These are phyloP conservation scores for Apoda limacodes DNA, from an alignment of 2,888 invertebrate genomes.

Conservation along the genomic window DNA sequence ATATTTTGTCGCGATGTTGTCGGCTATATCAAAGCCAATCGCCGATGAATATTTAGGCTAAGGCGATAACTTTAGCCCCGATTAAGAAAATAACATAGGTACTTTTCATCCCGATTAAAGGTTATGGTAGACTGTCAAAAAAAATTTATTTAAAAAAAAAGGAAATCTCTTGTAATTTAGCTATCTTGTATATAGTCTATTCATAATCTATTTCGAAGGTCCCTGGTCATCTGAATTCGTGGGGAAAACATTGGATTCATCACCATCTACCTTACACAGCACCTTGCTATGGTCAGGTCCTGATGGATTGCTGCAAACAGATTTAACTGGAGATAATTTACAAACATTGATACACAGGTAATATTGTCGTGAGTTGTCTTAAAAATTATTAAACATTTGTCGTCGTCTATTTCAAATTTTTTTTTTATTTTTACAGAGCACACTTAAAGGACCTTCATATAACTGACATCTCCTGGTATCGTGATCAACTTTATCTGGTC, in stretches of 20 bases:
- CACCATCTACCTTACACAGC: slow-evolving; percentile 68
- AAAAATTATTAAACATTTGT: background rate
- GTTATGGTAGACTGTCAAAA: too few species aligned
- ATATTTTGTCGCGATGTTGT: too few species aligned
- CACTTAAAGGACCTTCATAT: slow-evolving; percentile 72
- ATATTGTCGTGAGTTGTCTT: background rate
- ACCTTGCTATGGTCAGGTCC: slow-evolving; percentile 81
- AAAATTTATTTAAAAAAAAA: too few species aligned
- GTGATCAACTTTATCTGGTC: slow-evolving; percentile 80
- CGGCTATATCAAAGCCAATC: too few species aligned
- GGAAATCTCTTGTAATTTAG: too few species aligned
- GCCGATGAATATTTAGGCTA: too few species aligned
- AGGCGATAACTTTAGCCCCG: too few species aligned
- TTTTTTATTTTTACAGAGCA: slow-evolving; percentile 32
- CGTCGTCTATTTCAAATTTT: too few species aligned
- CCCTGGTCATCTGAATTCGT: slow-evolving; percentile 84
- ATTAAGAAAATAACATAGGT: too few species aligned
- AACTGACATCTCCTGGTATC: slow-evolving; percentile 82
- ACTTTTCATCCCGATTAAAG: too few species aligned
- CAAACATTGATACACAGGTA: slow-evolving; percentile 74
- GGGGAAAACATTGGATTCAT: slow-evolving; percentile 74
- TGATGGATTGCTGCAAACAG: slow-evolving; percentile 83
- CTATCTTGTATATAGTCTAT: too few species aligned
- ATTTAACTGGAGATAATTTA: slow-evolving; percentile 82
- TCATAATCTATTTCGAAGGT: slow-evolving; percentile 69